Evolutionary conservation across 2,888 invertebrate genomes (phyloP), one percentile per base, ranked within the genome.

Genomic region (Sinotaia quadrata): DNA sequence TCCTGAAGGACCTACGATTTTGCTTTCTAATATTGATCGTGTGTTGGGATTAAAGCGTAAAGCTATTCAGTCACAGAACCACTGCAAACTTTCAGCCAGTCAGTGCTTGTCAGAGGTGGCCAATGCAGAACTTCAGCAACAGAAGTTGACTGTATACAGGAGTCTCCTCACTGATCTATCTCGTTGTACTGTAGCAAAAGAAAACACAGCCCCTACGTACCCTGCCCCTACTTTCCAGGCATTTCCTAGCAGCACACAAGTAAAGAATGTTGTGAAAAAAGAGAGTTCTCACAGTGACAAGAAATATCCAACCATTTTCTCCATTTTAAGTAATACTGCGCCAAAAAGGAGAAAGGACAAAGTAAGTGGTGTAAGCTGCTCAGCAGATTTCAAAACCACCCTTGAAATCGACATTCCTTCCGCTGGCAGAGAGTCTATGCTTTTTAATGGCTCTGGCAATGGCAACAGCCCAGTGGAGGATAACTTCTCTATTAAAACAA

Each of bases 11-110:
- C 81, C 82, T 0, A 76, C 76, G 27, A 73, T 83, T 27, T 58
- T 80, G 41, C 75, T 79, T 27, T 76, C 77, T 29, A 75, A 81
- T 56, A 76, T 82, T 58, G 82, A 83, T 61, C 78, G 75, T 66
- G 57, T 81, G 18, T 74, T 83, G 15, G 84, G 84, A 1, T 71
- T 84, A 60, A 78, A 79, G 65, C 80, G 75, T 18, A 70, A 75
- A 24, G 75, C 76, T 0, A 41, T 60, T 31, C 59, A 51, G 29
- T 18, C 54, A 18, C 8, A 52, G 31, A 3, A 36, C 21, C 31
- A 41, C 44, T 27, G 56, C 1, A 65, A 54, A 47, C 65, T 65
- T 24, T 47, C 54, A 52, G 65, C 65, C 44, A 56, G 65, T 44
- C 65, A 65, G 33, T 65, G 54, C 34, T 54, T 65, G 1, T 65